Base-by-base conservation (phyloP, 2,888 invertebrate species). In the Orchesella flavescens region DNA sequence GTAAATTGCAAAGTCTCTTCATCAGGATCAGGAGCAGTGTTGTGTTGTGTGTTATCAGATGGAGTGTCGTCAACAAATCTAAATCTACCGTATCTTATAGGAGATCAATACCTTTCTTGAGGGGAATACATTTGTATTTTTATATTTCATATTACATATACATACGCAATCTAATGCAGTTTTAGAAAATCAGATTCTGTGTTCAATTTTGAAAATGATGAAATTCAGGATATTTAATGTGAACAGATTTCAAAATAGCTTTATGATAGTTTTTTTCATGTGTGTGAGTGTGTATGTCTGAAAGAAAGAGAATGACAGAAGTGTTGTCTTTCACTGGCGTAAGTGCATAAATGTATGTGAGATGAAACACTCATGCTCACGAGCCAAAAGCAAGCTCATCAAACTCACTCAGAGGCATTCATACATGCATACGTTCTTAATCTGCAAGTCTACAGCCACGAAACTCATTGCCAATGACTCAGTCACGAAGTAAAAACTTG, bases 1-100 rank as follows among this genome's bases (percentile, higher is more conserved):
- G 7, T 34, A 7, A 34, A 34, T 34, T 34, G 34, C 34, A n/a
- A n/a, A n/a, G n/a, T n/a, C n/a, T n/a, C n/a, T n/a, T n/a, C n/a
- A n/a, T n/a, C n/a, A n/a, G n/a, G 34, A 4, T 34, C 7, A 4
- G 34, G 34, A 34, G 34, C 34, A 34, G 34, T n/a, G n/a, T n/a
- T n/a, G n/a, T n/a, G n/a, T n/a, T n/a, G n/a, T n/a, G n/a, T n/a
- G 15, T 79, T 72, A 79, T 79, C 79, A 72, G 71, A 79, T 79
- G 72, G 55, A 53, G 44, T 65, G 79, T 79, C 79, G 55, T 72
- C 79, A 79, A 72, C 79, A 79, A 79, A 79, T 79, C 34, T 34
- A 34, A 34, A 34, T 34, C 79, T 79, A 65, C 63, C 72, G 53
- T 79, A 79, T 79, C 79, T 65, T 71, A 43, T 34, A 65, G 19